Conservation (phyloP, 1,140 invertebrate species). For the Zaprionus africanus region DNA sequence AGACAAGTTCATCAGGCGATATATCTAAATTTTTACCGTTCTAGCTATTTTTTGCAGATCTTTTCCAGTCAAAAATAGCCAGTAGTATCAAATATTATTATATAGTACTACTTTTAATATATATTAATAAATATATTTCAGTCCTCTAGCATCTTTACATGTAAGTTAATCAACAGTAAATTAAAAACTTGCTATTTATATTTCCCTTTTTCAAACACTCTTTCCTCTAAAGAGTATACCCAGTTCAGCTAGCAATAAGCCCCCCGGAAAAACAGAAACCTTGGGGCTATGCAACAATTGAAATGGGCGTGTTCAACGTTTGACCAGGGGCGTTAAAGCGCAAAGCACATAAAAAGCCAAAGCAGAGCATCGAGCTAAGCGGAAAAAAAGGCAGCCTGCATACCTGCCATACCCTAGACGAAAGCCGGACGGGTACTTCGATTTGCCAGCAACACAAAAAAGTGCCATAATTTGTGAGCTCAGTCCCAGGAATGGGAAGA, state of each 20-base stretch:
- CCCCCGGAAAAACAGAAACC: background rate
- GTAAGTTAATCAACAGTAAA: background rate
- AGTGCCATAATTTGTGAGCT: constrained; percentile 11
- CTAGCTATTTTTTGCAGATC: too few relatives aligned
- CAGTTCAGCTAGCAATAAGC: background rate
- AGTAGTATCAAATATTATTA: too few relatives aligned
- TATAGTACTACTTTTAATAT: too few relatives aligned
- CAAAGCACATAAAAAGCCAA: constrained; percentile 24
- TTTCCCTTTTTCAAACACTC: background rate
- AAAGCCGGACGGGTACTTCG: background rate
- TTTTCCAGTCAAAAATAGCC: too few relatives aligned
- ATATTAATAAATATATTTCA: too few relatives aligned
- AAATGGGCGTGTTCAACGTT: constrained; percentile 39
- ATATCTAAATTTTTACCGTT: too few relatives aligned
- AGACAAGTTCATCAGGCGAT: too few relatives aligned
- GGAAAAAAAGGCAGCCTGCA: background rate
- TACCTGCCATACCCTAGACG: background rate
- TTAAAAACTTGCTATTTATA: background rate
- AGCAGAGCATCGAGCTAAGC: background rate
- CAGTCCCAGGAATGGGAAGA: background rate
- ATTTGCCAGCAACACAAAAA: constrained; percentile 1
- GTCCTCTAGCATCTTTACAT: rapidly evolving
- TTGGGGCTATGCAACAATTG: constrained; percentile 6
- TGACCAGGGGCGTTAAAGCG: constrained; percentile 29
- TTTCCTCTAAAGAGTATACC: background rate